Percentiles rank a stretch among this genome's conserved stretches.
phyloP scores from a whole-genome alignment of 2,113 vertebrate genomes.

The Phrynosoma blainvillii region DNA sequence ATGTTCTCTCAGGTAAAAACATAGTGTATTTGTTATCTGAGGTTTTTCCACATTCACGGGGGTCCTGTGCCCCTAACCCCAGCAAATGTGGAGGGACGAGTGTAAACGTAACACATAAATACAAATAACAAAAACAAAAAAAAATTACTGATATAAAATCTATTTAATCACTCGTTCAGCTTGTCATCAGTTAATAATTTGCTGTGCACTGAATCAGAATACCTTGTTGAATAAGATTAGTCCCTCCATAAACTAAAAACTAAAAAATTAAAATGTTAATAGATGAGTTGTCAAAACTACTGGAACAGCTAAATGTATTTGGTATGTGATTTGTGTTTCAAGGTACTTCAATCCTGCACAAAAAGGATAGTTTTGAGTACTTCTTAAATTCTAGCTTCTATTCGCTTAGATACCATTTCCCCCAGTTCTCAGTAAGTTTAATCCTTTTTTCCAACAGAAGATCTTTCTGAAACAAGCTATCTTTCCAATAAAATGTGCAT shows the following conservation, averaged over 20 bases:
- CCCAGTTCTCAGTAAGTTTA: background rate
- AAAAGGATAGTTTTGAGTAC: background rate
- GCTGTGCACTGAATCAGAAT: background rate
- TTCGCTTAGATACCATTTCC: background rate
- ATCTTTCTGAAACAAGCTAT: background rate
- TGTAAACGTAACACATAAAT: background rate
- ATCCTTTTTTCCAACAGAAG: background rate
- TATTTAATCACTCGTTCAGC: conserved; percentile 18
- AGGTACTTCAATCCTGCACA: background rate
- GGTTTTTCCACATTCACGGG: no score
- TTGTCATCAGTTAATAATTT: background rate
- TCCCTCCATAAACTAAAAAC: background rate
- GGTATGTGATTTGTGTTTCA: background rate
- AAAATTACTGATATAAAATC: conserved; percentile 16
- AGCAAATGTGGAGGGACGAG: no score
- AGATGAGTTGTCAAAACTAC: background rate
- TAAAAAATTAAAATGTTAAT: background rate
- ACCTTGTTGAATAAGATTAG: background rate
- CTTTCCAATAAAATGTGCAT: background rate
- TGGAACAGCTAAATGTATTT: background rate
- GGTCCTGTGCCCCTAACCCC: no score
- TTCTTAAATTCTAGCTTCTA: background rate
- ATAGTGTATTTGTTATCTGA: no score
- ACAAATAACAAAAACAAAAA: background rate
- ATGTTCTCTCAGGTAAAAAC: no score